Evolutionary conservation across 2,888 invertebrate species (phyloP), one percentile per base, ranked within the genome.

Genomic region (Mellilla xanthometata): DNA sequence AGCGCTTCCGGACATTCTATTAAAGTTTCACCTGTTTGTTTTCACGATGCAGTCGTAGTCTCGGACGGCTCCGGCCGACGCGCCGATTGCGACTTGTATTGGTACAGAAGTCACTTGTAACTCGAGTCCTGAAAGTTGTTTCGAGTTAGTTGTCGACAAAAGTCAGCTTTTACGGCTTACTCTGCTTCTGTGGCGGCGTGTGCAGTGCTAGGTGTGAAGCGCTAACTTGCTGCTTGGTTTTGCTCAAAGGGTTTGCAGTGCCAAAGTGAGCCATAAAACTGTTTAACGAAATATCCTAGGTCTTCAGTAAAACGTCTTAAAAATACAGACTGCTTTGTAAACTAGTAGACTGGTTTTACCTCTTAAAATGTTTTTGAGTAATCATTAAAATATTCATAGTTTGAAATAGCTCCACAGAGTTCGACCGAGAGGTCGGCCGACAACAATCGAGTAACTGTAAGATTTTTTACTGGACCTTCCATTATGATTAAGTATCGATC

Each of bases 221-320:
- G 65, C 65, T 70, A 67, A 70, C 69, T 63, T 63, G 69, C 68
- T 60, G 65, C 69, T 77, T 76, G 72, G 73, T 80, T 77, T 81
- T 85, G 85, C 83, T 87, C 85, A 86, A 82, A 74, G 70, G 68
- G 76, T 73, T 76, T 72, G 77, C 86, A 81, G 86, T 86, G 84
- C 86, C 88, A 87, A 87, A 86, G 86, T 86, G 80, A 83, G 87
- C 86, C 86, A 79, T 87, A 82, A 84, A 87, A 76, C 81, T 79
- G 82, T 77, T 72, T 69, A 54, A 72, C 60, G 60, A 72, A 68
- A 68, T 68, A 76, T 80, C 73, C 72, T 77, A 75, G 78, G 79
- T 83, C 76, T 77, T 81, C 83, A 83, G 78, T 80, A 79, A 82
- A 81, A 76, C 76, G 76, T 81, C 80, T 84, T 80, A 70, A 79